Evolutionary conservation across 2,888 invertebrate species (phyloP).

Genomic region (Chloroclystis v-ata): DNA sequence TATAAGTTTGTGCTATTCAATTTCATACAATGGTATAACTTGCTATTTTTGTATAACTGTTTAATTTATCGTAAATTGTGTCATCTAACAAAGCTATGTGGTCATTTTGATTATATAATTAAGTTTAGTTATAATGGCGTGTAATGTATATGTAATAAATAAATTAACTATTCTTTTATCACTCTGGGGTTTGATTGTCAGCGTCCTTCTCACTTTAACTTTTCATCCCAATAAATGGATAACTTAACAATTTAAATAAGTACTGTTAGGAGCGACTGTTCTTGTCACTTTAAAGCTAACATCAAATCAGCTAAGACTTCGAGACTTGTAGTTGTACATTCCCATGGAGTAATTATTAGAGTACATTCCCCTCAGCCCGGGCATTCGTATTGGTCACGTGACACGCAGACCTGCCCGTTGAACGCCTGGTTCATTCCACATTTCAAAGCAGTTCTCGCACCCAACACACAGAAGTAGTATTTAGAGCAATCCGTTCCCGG

Average conservation of each 20-base stretch:
- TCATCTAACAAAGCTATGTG: constrained; percentile 13
- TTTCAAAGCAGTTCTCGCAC: constrained; percentile 66
- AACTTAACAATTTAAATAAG: too few relatives aligned
- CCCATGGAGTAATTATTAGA: too few relatives aligned
- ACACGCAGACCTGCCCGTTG: constrained; percentile 78
- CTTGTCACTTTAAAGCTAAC: too few relatives aligned
- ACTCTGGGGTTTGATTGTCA: constrained; percentile 49
- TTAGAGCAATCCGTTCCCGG: constrained; percentile 67
- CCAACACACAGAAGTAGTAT: constrained; percentile 79
- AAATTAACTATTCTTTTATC: constrained; percentile 58
- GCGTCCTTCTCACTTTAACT: not conserved
- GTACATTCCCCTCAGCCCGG: constrained; percentile 52
- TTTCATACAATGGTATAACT: constrained; percentile 3
- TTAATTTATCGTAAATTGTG: constrained; percentile 6
- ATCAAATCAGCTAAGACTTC: too few relatives aligned
- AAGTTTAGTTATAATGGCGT: constrained; percentile 33
- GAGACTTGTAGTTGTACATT: too few relatives aligned
- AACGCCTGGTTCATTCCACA: constrained; percentile 72
- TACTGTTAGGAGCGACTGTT: too few relatives aligned
- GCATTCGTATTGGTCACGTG: constrained; percentile 63
- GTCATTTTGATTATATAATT: constrained; percentile 22
- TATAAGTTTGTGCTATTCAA: constrained; percentile 9
- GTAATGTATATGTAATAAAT: constrained; percentile 48
- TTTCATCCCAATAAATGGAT: not conserved
- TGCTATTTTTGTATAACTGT: constrained; percentile 10